Percentiles rank a stretch among this genome's conserved stretches.
phyloP scores from a whole-genome alignment of 2,797 vertebrate genomes.

The Kryptopterus vitreolus region DNA sequence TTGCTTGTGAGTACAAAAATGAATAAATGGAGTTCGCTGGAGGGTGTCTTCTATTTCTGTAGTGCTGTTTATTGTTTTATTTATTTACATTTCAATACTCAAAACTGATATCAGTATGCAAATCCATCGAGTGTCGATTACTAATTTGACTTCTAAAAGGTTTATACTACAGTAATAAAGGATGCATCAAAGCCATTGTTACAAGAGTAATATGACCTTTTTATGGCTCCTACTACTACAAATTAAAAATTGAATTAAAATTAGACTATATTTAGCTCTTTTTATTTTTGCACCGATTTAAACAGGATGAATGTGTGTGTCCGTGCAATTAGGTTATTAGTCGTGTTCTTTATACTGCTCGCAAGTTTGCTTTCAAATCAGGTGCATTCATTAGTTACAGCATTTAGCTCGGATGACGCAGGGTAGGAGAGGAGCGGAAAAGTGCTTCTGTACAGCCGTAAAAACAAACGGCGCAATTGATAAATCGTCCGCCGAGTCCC shows the following conservation, averaged over 20 bases:
- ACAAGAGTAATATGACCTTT: neutral
- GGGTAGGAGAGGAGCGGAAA: neutral
- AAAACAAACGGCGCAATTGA: neutral
- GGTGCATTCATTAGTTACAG: neutral
- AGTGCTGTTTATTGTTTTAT: neutral
- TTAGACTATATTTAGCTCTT: neutral
- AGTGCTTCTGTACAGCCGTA: neutral
- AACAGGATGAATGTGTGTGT: neutral
- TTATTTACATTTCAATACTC: neutral
- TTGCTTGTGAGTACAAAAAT: neutral
- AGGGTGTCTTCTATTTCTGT: neutral
- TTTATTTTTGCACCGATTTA: neutral
- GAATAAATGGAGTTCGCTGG: neutral
- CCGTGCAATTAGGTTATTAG: neutral
- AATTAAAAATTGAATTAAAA: neutral
- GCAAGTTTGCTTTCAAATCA: neutral
- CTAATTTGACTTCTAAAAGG: neutral
- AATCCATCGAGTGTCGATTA: neutral
- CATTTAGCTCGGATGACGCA: neutral
- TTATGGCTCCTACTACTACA: neutral
- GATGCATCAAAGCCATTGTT: neutral
- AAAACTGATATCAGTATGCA: neutral
- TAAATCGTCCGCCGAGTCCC: no score
- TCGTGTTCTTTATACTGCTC: neutral
- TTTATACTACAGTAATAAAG: neutral